Base-by-base conservation (phyloP, 2,888 invertebrate genomes). In the Idaea dimidiata region DNA sequence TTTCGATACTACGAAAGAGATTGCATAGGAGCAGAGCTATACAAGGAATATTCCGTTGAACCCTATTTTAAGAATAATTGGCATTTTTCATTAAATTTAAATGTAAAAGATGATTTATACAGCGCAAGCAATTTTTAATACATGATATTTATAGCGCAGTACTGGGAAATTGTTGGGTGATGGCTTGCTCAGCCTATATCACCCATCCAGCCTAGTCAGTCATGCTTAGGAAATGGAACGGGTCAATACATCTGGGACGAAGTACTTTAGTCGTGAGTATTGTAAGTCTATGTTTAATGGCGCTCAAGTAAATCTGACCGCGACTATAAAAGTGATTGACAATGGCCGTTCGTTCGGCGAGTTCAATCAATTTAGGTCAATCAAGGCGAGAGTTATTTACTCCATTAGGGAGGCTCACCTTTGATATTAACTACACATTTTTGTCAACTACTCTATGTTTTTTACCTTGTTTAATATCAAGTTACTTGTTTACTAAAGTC, bases 311-410 rank as follows among this genome's bases (percentile, higher is more conserved):
- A 43, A 43, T 43, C 43, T 43, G 43, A 43, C 43, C 56, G 18
- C 56, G 18, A 17, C 56, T 56, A 56, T 56, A 56, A 56, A 14
- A 17, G 17, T 56, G 56, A 56, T 56, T 18, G 56, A 56, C 56
- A 7, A 8, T 54, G 54, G 58, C 31, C 24, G 31, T 60, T 62
- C 58, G 69, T 60, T 8, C 60, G 54, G 57, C 61, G 43, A 43
- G 72, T 68, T 72, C 77, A 76, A 78, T 78, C 78, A 75, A 71
- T 72, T 66, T 59, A 65, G 66, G 66, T 64, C 74, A 76, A 74
- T 78, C 74, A 66, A 70, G 66, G 69, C 66, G 73, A 70, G 75
- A 76, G 69, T 72, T 57, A 70, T 66, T 61, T 62, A 59, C 54
- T 65, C 64, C 68, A 74, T 64, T 61, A 66, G 65, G 57, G 55